Conservation (phyloP, 2,888 invertebrate genomes). For the Caenorhabditis drosophilae region DNA sequence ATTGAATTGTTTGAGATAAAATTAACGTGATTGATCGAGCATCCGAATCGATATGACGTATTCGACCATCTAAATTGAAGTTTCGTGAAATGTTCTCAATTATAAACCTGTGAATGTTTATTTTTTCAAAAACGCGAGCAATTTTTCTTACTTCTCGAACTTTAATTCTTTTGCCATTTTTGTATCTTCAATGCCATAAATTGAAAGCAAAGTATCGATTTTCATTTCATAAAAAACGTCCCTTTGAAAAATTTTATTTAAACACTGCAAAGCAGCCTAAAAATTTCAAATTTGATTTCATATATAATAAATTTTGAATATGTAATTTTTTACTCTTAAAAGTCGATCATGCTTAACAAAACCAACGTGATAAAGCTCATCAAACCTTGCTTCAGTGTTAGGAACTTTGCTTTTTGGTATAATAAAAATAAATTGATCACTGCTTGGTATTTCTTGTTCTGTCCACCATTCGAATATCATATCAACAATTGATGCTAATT, state of each 20-base stretch:
- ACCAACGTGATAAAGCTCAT: constrained; percentile 40
- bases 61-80: constrained; percentile 22
- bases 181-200: constrained; percentile 31
- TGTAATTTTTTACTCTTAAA: constrained; percentile 18
- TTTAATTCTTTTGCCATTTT: constrained; percentile 20
- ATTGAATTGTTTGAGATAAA: constrained; percentile 28
- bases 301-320: not conserved
- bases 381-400: constrained; percentile 18
- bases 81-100: constrained; percentile 29
- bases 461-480: constrained; percentile 37
- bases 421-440: constrained; percentile 29
- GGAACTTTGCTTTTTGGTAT: constrained; percentile 21
- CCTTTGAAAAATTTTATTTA: constrained; percentile 17
- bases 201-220: constrained; percentile 24
- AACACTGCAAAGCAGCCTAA: constrained; percentile 21
- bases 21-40: constrained; percentile 33
- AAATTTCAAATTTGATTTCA: not conserved
- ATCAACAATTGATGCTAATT: constrained; percentile 9
- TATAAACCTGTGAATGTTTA: constrained; percentile 17
- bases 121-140: not conserved
- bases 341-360: constrained; percentile 33
- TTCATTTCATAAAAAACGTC: constrained; percentile 16
- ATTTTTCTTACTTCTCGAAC: constrained; percentile 27
- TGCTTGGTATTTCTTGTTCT: constrained; percentile 14
- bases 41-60: constrained; percentile 28